Base-by-base conservation (phyloP, 2,113 vertebrate genomes). In the Corvus hawaiiensis region DNA sequence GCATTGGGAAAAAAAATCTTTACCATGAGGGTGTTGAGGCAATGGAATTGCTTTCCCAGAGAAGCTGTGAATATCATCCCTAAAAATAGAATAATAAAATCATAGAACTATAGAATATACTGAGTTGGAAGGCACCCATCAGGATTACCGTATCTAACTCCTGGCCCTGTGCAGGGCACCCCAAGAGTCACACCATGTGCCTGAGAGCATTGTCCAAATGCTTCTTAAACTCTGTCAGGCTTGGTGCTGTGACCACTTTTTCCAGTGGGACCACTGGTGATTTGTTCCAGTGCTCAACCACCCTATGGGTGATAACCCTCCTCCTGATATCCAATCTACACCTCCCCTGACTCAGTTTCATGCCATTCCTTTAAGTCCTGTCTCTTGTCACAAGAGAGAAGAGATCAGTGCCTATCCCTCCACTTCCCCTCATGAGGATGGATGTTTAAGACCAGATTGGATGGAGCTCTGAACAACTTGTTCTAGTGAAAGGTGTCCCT, bases 391-490 rank as follows among this genome's bases (percentile, higher is more conserved):
- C 23, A 39, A 44, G 49, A 67, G 19, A 10, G 21, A 35, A 80
- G 51, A 74, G 13, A 37, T 41, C 32, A 19, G 15, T 44, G 37
- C 15, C 48, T 66, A 27, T 11, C 5, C 19, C 8, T 58, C 12
- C 13, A 15, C 12, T 35, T 73, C 22, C 33, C 8, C 37, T 52
- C 0, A 0, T 23, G 37, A 33, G 32, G 10, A 51, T 16, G 8
- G 4, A 5, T 59, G 16, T 52, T 52, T 58, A 52, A 81, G 33
- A 43, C 37, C 27, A 52, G 37, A 33, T 4, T 37, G 27, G 22
- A 58, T 51, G 44, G 44, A 59, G 37, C 5, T 39, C 61, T 46
- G 52, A 59, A 58, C 44, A 44, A 8, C 44, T 39, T 28, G 16
- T 28, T 52, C 27, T 10, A 14, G 27, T 33, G 19, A 6, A 74